These are phyloP conservation scores for Solenopsis invicta DNA, from an alignment of 1,140 invertebrate species.

Conservation along the genomic window DNA sequence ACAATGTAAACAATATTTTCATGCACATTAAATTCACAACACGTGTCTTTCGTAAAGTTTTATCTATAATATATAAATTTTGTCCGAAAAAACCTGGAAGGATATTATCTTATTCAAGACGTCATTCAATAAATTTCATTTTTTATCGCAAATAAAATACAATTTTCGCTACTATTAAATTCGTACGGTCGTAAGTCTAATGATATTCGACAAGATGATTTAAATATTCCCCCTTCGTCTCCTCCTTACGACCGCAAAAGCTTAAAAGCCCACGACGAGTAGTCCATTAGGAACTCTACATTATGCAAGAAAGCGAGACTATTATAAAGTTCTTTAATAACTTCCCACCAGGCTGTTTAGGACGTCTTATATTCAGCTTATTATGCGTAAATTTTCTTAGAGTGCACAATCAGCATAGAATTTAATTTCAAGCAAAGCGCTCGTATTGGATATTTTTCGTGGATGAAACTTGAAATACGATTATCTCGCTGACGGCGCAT, in stretches of 20 bases:
- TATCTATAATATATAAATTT: slow-evolving; percentile 12
- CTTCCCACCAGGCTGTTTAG: slow-evolving; percentile 32
- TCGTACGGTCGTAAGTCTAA: neutral
- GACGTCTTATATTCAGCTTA: slow-evolving; percentile 25
- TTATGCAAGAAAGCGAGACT: slow-evolving; percentile 1
- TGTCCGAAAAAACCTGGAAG: slow-evolving; percentile 37
- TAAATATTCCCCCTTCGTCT: neutral
- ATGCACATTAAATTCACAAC: slow-evolving; percentile 50
- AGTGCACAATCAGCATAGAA: slow-evolving; percentile 32
- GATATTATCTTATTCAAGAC: slow-evolving; percentile 8
- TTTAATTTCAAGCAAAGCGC: slow-evolving; percentile 56
- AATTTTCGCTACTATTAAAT: neutral
- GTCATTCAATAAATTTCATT: neutral
- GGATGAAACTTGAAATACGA: slow-evolving; percentile 53
- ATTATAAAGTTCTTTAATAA: slow-evolving; percentile 28
- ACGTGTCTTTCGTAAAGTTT: slow-evolving; percentile 26
- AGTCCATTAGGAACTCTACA: slow-evolving; percentile 4
- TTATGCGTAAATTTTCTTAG: slow-evolving; percentile 42
- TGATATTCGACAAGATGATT: neutral
- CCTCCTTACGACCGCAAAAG: neutral
- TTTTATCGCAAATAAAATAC: neutral
- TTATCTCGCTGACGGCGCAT: neutral
- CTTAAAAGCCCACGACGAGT: neutral
- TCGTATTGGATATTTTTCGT: slow-evolving; percentile 26
- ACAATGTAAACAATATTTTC: slow-evolving; percentile 45